These are phyloP conservation scores for Spisula subtruncata DNA, from an alignment of 2,888 invertebrate species.

Conservation along the genomic window DNA sequence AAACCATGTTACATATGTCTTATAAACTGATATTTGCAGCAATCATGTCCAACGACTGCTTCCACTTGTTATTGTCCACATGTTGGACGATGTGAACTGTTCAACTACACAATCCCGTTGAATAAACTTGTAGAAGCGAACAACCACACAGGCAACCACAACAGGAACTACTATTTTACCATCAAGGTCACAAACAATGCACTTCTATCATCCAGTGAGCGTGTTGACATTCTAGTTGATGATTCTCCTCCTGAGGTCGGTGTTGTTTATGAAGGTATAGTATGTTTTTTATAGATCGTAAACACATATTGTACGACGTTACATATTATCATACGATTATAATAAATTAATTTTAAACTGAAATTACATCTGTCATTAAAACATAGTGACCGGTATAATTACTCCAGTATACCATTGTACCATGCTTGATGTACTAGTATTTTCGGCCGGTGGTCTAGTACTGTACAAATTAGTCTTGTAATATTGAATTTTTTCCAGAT, in stretches of 20 bases:
- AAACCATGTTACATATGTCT: too few species aligned
- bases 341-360: too few species aligned
- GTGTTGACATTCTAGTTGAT: conserved; percentile 70
- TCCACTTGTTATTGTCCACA: conserved; percentile 71
- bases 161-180: conserved; percentile 71
- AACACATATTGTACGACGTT: too few species aligned
- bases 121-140: conserved; percentile 51
- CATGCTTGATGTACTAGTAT: too few species aligned
- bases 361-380: too few species aligned
- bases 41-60: conserved; percentile 29
- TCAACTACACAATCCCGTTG: conserved; percentile 56
- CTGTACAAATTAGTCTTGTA: too few species aligned
- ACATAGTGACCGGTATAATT: too few species aligned
- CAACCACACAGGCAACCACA: conserved; percentile 70
- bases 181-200: conserved; percentile 73
- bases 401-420: too few species aligned
- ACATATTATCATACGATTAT: too few species aligned
- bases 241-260: conserved; percentile 72
- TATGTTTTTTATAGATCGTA: neutral
- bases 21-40: too few species aligned
- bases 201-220: conserved; percentile 48
- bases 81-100: conserved; percentile 65
- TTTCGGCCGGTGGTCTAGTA: too few species aligned
- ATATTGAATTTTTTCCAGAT: too few species aligned
- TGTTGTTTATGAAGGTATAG: conserved; percentile 65